Conservation (phyloP, 2,797 vertebrate genomes). For the Bovichtus variegatus region DNA sequence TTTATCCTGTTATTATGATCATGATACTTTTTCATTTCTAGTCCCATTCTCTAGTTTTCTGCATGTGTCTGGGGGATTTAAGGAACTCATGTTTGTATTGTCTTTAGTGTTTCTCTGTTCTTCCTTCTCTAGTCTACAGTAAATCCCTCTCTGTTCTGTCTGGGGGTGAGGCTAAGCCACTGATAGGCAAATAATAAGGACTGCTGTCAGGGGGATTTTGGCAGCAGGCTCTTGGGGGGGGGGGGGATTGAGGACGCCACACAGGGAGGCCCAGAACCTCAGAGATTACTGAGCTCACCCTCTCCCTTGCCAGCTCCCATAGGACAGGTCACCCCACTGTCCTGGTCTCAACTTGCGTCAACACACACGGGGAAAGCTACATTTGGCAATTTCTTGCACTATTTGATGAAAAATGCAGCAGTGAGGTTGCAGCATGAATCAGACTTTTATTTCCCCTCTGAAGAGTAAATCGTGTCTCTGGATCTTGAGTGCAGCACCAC, state of each 20-base stretch:
- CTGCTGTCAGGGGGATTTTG: conserved; percentile 64
- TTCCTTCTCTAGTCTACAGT: background rate
- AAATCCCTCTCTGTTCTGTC: conserved; percentile 47
- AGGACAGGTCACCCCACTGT: conserved; percentile 26
- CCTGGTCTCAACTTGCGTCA: conserved; percentile 9
- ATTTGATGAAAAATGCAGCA: conserved; percentile 35
- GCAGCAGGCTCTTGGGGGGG: conserved; percentile 30
- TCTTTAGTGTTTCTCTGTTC: conserved; percentile 15
- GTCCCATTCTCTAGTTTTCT: background rate
- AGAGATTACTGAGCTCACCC: conserved; percentile 69
- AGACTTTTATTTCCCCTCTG: background rate
- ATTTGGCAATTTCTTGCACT: conserved; percentile 34
- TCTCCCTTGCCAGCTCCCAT: conserved; percentile 21
- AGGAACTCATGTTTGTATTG: conserved; percentile 11
- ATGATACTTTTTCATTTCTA: background rate
- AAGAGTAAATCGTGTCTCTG: background rate
- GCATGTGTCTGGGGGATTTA: background rate
- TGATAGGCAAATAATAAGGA: conserved; percentile 63
- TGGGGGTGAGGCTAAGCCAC: conserved; percentile 58
- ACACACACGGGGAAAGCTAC: background rate
- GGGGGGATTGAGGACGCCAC: conserved; percentile 67
- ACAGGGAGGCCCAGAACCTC: conserved; percentile 57
- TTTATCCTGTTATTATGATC: background rate
- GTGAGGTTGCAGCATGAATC: background rate
- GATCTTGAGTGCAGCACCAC: background rate